Conservation (phyloP, 2,888 invertebrate genomes). For the Steromphala cineraria region DNA sequence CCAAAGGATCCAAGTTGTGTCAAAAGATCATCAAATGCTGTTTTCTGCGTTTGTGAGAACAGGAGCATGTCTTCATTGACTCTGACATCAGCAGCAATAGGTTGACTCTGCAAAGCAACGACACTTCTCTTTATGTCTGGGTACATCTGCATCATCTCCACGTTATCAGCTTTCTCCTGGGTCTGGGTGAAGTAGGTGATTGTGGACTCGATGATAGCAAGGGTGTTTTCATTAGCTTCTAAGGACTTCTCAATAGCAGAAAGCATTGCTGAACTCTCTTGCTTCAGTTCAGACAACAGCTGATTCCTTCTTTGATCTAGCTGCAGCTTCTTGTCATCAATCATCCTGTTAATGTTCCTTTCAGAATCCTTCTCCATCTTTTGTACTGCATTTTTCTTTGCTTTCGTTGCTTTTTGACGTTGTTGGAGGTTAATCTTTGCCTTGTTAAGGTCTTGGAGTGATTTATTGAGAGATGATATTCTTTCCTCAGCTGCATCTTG, state of each 20-base stretch:
- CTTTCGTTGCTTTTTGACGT: not conserved
- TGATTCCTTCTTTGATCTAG: not conserved
- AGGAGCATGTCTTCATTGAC: too few species aligned
- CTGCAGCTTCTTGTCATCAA: not conserved
- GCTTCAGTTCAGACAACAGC: not conserved
- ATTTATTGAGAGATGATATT: too few species aligned
- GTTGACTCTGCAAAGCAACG: not conserved
- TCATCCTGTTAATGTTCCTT: not conserved
- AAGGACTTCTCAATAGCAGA: not conserved
- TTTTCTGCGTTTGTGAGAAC: too few species aligned
- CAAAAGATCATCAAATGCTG: too few species aligned
- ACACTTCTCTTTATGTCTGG: not conserved
- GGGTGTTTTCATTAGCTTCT: not conserved
- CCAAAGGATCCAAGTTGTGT: too few species aligned
- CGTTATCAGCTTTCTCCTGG: not conserved
- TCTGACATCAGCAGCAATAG: too few species aligned
- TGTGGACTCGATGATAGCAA: not conserved
- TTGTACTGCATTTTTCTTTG: not conserved
- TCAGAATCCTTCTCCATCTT: not conserved
- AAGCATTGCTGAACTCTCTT: not conserved
- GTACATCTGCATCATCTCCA: not conserved
- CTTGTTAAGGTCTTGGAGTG: not conserved
- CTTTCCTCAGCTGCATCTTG: not conserved
- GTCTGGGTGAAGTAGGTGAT: not conserved
- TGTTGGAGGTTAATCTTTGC: not conserved